Conservation (phyloP, 2,797 vertebrate species). For the Oreonectes daqikongensis region DNA sequence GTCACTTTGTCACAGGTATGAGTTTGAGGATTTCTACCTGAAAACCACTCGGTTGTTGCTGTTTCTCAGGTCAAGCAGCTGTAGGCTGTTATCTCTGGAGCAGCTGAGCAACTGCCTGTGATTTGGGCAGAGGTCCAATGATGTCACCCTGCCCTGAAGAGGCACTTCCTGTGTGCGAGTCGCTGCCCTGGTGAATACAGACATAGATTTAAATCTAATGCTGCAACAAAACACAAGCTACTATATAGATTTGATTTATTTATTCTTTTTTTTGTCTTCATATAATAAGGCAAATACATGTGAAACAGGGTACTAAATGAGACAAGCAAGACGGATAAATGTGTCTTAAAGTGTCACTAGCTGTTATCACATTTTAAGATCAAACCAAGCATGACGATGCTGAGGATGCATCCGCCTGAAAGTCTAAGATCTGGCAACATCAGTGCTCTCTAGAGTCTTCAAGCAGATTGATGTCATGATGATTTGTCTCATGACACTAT, state of each 20-base stretch:
- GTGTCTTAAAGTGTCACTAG: neutral
- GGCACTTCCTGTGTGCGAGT: conserved; percentile 80
- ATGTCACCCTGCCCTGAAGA: conserved; percentile 83
- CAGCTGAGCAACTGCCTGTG: conserved; percentile 85
- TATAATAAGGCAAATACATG: no score
- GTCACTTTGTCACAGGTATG: neutral
- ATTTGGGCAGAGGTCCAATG: conserved; percentile 81
- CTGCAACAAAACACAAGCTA: neutral
- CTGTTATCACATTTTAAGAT: conserved; percentile 2
- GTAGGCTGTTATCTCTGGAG: conserved; percentile 84
- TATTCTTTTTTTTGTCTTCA: no score
- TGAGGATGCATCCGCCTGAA: conserved; percentile 8
- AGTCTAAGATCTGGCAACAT: conserved; percentile 27
- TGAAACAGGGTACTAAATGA: no score
- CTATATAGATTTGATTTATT: no score
- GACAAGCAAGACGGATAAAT: neutral
- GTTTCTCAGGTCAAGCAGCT: conserved; percentile 83
- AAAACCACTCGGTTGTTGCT: conserved; percentile 73
- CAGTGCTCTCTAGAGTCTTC: neutral
- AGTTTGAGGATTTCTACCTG: conserved; percentile 63
- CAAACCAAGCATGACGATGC: neutral
- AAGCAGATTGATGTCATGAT: conserved; percentile 35
- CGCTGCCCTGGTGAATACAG: conserved; percentile 64
- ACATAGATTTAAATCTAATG: neutral
- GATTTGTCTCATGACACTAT: conserved; percentile 19